These are phyloP conservation scores for Spodoptera littoralis DNA, from an alignment of 2,888 invertebrate genomes.

Conservation along the genomic window DNA sequence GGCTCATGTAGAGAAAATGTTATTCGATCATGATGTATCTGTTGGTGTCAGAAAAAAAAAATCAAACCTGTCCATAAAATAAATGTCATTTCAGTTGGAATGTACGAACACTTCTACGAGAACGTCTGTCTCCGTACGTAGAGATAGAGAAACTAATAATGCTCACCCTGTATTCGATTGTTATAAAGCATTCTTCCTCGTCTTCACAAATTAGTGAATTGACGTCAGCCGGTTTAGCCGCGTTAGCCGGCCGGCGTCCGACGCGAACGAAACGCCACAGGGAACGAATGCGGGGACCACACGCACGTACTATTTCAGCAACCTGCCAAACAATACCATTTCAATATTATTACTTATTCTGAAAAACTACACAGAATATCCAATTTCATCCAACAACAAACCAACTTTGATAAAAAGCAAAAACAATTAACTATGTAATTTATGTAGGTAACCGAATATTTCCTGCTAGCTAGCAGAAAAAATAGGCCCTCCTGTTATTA, in stretches of 20 bases:
- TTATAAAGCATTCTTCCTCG: slow-evolving; percentile 82
- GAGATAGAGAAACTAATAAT: neutral
- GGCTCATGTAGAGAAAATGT: slow-evolving; percentile 85
- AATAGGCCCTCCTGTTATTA: too few relatives aligned
- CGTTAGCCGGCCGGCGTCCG: slow-evolving; percentile 73
- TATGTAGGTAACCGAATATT: too few relatives aligned
- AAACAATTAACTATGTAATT: too few relatives aligned
- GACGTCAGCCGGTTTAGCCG: slow-evolving; percentile 82
- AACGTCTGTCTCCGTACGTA: too few relatives aligned
- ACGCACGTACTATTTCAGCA: slow-evolving; percentile 75
- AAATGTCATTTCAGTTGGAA: too few relatives aligned
- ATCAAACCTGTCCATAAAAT: neutral
- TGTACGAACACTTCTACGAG: too few relatives aligned
- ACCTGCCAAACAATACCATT: slow-evolving; percentile 63
- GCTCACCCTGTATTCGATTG: slow-evolving; percentile 82
- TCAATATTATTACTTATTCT: neutral
- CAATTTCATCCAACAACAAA: too few relatives aligned
- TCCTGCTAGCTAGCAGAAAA: too few relatives aligned
- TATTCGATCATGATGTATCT: slow-evolving; percentile 85
- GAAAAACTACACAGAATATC: too few relatives aligned
- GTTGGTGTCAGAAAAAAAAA: slow-evolving; percentile 16
- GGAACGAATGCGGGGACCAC: slow-evolving; percentile 82
- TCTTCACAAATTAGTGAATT: slow-evolving; percentile 84
- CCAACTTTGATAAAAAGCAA: too few relatives aligned
- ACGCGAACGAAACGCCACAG: slow-evolving; percentile 82